A percentile compares a stretch with the other conserved stretches of the same genome.
These are phyloP conservation scores for Phymorhynchus buccinoides DNA, from an alignment of 1,140 invertebrate genomes.

Conservation along the genomic window DNA sequence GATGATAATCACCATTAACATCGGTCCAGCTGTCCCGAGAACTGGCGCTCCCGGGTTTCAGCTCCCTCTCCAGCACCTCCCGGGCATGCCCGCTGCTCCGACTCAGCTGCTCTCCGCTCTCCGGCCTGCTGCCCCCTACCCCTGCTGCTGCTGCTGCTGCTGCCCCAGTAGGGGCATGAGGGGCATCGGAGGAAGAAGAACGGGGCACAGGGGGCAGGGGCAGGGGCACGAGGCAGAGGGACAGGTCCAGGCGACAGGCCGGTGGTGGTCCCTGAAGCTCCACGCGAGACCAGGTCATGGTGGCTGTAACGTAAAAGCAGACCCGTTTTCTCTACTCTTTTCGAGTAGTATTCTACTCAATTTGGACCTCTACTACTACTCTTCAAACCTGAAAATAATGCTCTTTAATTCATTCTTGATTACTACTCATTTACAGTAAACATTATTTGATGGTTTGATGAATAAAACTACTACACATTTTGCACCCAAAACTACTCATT, in stretches of 20 bases:
- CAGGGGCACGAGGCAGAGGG: conserved; percentile 64
- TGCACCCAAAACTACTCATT: too few species aligned
- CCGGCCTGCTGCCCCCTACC: conserved; percentile 44
- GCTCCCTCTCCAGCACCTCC: conserved; percentile 63
- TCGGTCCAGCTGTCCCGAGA: conserved; percentile 55
- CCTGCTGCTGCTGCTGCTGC: conserved; percentile 33
- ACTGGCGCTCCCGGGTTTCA: conserved; percentile 67
- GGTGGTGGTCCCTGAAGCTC: conserved; percentile 69
- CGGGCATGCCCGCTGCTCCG: conserved; percentile 53
- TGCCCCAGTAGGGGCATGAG: conserved; percentile 9
- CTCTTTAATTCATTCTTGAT: too few species aligned
- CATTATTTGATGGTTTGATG: too few species aligned
- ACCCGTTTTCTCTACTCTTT: too few species aligned
- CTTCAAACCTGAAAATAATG: too few species aligned
- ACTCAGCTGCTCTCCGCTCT: conserved; percentile 50
- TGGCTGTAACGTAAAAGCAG: too few species aligned
- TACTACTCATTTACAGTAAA: too few species aligned
- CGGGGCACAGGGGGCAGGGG: conserved; percentile 37
- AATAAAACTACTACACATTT: too few species aligned
- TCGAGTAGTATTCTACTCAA: too few species aligned
- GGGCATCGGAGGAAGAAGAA: neutral
- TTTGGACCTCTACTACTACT: too few species aligned
- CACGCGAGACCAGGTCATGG: conserved; percentile 66
- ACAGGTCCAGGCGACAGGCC: conserved; percentile 69
- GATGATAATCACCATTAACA: conserved; percentile 27